Base-by-base conservation (phyloP, 2,888 invertebrate species). In the Acanthosepion esculentum region DNA sequence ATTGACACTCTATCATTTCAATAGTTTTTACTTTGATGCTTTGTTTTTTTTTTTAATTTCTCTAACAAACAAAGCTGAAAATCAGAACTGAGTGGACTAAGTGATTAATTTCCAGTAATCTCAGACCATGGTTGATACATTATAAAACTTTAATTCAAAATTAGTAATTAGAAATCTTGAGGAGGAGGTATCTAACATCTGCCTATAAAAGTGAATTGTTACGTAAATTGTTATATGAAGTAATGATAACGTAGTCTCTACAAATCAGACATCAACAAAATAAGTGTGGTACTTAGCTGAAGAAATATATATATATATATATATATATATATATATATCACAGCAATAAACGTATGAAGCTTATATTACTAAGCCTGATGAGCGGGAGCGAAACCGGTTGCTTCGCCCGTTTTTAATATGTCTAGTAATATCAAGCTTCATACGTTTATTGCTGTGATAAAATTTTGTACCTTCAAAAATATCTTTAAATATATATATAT, bases 71-170 rank as follows among this genome's bases (percentile, higher is more conserved):
- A 59, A 20, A 59, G 59, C 59, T 59, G 26, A 59, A 59, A 59
- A 59, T 59, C 59, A 59, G 78, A n/a, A 78, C 12, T 33, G 33
- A 10, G n/a, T 78, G n/a, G 78, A 78, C n/a, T 78, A 78, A 78
- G 78, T 78, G 78, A 78, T 78, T 78, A 78, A 78, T 78, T 78
- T 78, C n/a, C 78, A n/a, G n/a, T 33, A 78, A 78, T 78, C 78
- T n/a, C 78, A 78, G 78, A 33, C 78, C 10, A 78, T 78, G n/a
- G n/a, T 78, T 78, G 78, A 78, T 78, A 33, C n/a, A 78, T 78
- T 78, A 78, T 10, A 78, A n/a, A 78, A 78, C 78, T 33, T 78
- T 78, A 78, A 78, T 78, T 78, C n/a, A 78, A 78, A 33, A 33
- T 33, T 12, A 18, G 15, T 78, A n/a, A 33, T 78, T 78, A n/a